phyloP scores from a whole-genome alignment of 2,113 vertebrate species.

The Pangasianodon gigas region DNA sequence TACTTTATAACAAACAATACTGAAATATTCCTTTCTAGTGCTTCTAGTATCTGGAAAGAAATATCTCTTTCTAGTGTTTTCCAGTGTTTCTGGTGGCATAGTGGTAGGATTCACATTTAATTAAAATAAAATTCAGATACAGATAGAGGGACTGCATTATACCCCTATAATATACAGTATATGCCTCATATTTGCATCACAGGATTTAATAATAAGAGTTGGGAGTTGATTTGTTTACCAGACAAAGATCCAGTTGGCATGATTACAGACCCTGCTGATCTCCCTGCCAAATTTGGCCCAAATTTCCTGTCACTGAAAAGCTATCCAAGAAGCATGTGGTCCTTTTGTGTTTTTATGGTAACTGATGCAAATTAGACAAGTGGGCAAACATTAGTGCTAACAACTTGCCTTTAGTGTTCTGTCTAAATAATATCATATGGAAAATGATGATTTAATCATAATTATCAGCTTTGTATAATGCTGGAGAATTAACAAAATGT shows the following conservation, averaged over 20 bases:
- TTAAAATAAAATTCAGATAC: background rate
- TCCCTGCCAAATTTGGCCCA: constrained; percentile 49
- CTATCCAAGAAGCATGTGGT: constrained; percentile 43
- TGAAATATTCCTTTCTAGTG: background rate
- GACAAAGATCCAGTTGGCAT: constrained; percentile 42
- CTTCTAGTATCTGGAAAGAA: too few species aligned
- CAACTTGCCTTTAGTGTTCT: constrained; percentile 22
- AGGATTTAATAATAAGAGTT: constrained; percentile 26
- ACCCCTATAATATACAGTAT: too few species aligned
- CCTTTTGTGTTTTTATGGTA: constrained; percentile 58
- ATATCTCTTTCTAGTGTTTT: background rate
- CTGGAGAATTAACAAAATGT: background rate
- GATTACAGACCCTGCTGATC: constrained; percentile 38
- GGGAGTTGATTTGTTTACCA: constrained; percentile 32
- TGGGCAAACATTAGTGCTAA: constrained; percentile 51
- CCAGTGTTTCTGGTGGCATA: background rate
- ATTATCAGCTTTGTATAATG: constrained; percentile 28
- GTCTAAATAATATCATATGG: constrained; percentile 52
- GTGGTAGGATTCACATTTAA: background rate
- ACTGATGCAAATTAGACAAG: constrained; percentile 63
- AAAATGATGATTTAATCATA: constrained; percentile 47
- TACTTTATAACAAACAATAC: background rate
- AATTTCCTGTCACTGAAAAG: constrained; percentile 44
- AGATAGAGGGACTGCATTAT: background rate
- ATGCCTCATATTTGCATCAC: background rate